Evolutionary conservation across 2,888 invertebrate genomes (phyloP), one percentile per base, ranked within the genome.

Genomic region (Agrotis segetum): DNA sequence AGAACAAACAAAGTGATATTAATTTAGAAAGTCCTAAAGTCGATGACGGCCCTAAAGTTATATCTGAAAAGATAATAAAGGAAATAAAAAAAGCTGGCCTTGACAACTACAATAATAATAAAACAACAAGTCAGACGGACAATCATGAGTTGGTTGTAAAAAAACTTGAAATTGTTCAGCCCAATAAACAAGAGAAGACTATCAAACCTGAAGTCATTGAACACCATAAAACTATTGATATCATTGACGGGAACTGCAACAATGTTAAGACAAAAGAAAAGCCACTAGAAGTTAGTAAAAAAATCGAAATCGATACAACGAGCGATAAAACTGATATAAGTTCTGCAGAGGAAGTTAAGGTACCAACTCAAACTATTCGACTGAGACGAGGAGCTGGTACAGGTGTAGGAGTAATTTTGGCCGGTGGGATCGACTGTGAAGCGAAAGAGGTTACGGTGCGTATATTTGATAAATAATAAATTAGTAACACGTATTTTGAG

Each of bases 391-490:
- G 95, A 52, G 91, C 91, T 77, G 95, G 94, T 61, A 90, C 98
- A 29, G 98, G 98, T 88, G 97, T 99, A 74, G 99, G 99, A 56
- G 98, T 99, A 74, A 98, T 98, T 58, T 95, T 99, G 84, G 98
- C 98, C 65, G 99, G 99, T 72, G 99, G 99, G 65, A 97, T 97
- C 21, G 99, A 99, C 91, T 99, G 98, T 91, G 99, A 99, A 96
- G 97, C 98, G 87, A 99, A 98, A 95, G 98, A 98, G 93, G 98
- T 99, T 81, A 98, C 98, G 88, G 98, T 98, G 93, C 95, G 97
- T 95, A 79, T 52, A 40, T 53, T 47, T n/a, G n/a, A n/a, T n/a
- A n/a, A n/a, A n/a, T n/a, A n/a, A n/a, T n/a, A n/a, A n/a, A n/a
- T n/a, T n/a, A n/a, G n/a, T n/a, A n/a, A n/a, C n/a, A n/a, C n/a